Evolutionary conservation across 2,797 vertebrate genomes (phyloP), one percentile per base, ranked within the genome.

Genomic region (Cephalopachus bancanus): DNA sequence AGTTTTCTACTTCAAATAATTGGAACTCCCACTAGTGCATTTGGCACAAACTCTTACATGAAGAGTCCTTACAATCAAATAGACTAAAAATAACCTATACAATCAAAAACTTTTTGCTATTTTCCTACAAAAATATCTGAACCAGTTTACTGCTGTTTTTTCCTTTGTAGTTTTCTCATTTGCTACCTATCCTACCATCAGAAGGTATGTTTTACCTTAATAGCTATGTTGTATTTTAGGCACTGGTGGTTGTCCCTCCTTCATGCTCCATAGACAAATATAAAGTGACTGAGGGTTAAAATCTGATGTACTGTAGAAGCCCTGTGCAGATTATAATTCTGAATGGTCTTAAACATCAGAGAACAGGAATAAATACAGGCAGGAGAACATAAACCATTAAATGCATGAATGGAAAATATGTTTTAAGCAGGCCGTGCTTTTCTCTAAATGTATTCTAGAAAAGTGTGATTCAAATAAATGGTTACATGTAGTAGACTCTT

Each of bases 401-500:
- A 49, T 72, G 24, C 83, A 17, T 71, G 53, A 51, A 64, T 83
- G 24, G 60, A 79, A 96, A 93, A 80, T 76, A 33, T 76, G 26
- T 94, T 81, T 24, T 67, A 76, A 72, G n/a, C 80, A 60, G 28
- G 19, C 57, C 51, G 92, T 89, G 26, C 30, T 76, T 94, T 89
- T 76, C 83, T 93, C 74, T 84, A 83, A 86, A 67, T 87, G 19
- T 83, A 20, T 93, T 92, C 37, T 87, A 71, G 49, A 95, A 95
- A 83, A 65, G 28, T 19, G 33, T n/a, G 67, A 88, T 37, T 80
- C 65, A 16, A 74, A 78, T 59, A 92, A 92, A 83, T 55, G 11
- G 80, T 5, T 33, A 28, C 30, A 33, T 60, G 24, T 44, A 51
- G 62, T 53, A 76, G 86, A 59, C 65, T 95, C 49, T 44, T 44